A percentile compares a stretch with the other conserved stretches of the same genome.
These are phyloP conservation scores for Homarus americanus DNA, from an alignment of 1,140 invertebrate species.

Conservation along the genomic window DNA sequence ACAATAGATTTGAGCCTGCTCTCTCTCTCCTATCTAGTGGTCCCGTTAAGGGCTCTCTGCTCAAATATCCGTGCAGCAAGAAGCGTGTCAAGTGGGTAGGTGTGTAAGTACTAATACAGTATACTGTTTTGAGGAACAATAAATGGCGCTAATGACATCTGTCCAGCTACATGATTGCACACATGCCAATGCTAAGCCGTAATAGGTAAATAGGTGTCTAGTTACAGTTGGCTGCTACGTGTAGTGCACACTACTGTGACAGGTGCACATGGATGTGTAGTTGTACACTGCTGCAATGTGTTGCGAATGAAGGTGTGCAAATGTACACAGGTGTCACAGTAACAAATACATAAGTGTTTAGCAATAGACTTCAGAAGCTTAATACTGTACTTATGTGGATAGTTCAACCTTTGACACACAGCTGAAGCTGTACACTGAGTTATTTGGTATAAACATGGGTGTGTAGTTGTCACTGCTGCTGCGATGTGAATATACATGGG, in stretches of 20 bases:
- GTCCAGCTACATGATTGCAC: not conserved
- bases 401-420: not conserved
- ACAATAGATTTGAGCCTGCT: not conserved
- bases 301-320: not conserved
- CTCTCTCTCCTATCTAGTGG: not conserved
- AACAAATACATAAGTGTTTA: slow-evolving; percentile 5
- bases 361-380: not conserved
- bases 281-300: not conserved
- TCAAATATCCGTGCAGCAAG: not conserved
- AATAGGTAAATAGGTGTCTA: not conserved
- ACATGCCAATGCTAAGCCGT: not conserved
- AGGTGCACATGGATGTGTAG: slow-evolving; percentile 4
- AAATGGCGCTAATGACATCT: not conserved
- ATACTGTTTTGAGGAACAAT: slow-evolving; percentile 4
- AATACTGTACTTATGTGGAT: not conserved
- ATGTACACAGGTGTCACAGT: not conserved
- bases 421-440: not conserved
- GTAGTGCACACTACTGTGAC: too few species aligned
- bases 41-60: not conserved
- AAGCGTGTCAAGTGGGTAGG: not conserved
- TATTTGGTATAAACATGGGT: not conserved
- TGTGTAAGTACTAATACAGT: slow-evolving; percentile 6
- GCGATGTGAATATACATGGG: not conserved
- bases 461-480: not conserved
- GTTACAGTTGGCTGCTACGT: too few species aligned